Percentiles rank a stretch among this genome's conserved stretches.
Conservation (phyloP, 2,888 invertebrate species). For the Leistus spinibarbis region DNA sequence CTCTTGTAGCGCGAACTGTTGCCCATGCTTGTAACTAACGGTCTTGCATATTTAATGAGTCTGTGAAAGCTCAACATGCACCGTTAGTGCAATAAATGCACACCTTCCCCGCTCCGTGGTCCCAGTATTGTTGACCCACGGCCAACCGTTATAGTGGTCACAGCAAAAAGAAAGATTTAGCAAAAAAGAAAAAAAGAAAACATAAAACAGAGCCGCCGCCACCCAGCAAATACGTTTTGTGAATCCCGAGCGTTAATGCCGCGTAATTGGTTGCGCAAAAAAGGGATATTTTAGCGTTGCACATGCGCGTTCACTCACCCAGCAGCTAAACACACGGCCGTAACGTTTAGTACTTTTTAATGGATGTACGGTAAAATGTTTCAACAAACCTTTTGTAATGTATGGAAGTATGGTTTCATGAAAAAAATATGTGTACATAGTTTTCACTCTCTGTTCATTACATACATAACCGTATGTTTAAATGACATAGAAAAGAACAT, state of each 20-base stretch:
- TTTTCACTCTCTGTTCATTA: conserved; percentile 5
- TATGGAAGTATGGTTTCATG: conserved; percentile 14
- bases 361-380: conserved; percentile 31
- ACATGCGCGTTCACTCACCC: neutral
- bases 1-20: neutral
- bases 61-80: conserved; percentile 12
- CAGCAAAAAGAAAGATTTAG: neutral
- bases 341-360: conserved; percentile 35
- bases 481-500: neutral
- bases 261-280: conserved; percentile 22
- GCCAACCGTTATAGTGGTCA: neutral
- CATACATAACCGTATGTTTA: neutral
- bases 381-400: conserved; percentile 11
- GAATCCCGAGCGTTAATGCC: conserved; percentile 20
- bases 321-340: neutral
- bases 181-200: neutral
- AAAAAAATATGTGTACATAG: conserved; percentile 21
- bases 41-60: conserved; percentile 34
- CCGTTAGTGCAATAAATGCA: conserved; percentile 28
- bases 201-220: neutral
- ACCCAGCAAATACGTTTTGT: neutral
- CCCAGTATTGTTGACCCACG: neutral
- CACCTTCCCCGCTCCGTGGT: neutral
- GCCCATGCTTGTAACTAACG: neutral
- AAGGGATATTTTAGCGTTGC: neutral